A percentile compares a stretch with the other conserved stretches of the same genome.
These are phyloP conservation scores for Progne subis DNA, from an alignment of 2,113 vertebrate genomes.

Conservation along the genomic window DNA sequence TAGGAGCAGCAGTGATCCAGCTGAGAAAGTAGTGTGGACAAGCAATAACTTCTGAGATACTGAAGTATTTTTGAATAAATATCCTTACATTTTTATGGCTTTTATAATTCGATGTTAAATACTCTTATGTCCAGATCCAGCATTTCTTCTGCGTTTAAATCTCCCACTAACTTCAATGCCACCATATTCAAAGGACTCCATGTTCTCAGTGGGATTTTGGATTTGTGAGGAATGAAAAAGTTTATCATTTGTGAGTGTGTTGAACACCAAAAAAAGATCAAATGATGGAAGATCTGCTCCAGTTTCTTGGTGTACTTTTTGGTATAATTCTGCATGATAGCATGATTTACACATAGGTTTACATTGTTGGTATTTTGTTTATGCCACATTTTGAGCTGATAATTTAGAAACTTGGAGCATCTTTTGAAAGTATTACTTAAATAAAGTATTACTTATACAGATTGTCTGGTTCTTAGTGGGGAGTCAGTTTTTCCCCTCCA, in stretches of 20 bases:
- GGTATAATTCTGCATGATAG: neutral
- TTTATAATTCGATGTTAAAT: slow-evolving; percentile 12
- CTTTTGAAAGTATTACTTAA: neutral
- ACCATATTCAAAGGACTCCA: neutral
- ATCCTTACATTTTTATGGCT: slow-evolving; percentile 30
- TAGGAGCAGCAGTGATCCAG: slow-evolving; percentile 3
- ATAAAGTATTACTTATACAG: neutral
- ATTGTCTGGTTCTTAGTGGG: neutral
- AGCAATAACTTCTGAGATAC: slow-evolving; percentile 1
- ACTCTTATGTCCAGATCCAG: neutral
- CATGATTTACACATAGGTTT: neutral
- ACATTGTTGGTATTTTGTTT: neutral
- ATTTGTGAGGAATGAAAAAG: slow-evolving; percentile 10
- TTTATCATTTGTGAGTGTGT: neutral
- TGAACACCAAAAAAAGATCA: neutral
- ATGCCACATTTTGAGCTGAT: neutral
- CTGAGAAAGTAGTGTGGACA: neutral
- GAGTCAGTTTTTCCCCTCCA: neutral
- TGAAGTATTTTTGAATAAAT: slow-evolving; percentile 26
- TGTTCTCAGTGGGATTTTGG: neutral
- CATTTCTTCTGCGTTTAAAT: slow-evolving; percentile 36
- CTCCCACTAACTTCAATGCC: slow-evolving; percentile 24
- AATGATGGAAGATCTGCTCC: neutral
- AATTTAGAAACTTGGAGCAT: neutral
- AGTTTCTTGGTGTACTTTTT: neutral